Conservation (phyloP, 1,140 invertebrate genomes). For the Lanistes nyassanus region DNA sequence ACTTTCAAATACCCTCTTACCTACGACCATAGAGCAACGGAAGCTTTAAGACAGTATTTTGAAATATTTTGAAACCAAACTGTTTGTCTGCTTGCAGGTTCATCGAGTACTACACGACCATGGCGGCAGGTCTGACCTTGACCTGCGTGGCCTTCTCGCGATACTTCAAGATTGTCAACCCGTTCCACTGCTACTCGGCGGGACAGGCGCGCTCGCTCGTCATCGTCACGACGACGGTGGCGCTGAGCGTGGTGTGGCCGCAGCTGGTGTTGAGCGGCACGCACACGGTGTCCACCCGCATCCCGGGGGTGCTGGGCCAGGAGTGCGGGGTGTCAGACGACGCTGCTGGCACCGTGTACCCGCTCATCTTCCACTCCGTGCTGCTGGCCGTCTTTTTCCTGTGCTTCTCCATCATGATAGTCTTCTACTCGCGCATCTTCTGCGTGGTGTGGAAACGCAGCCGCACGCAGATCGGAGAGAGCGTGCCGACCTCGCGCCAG, state of each 20-base stretch:
- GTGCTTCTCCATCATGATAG: slow-evolving; percentile 23
- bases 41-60: too few species aligned
- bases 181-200: slow-evolving; percentile 19
- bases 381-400: slow-evolving; percentile 23
- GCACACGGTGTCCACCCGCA: slow-evolving; percentile 25
- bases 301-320: slow-evolving; percentile 22
- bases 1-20: too few species aligned
- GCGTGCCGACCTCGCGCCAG: neutral
- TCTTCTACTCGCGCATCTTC: slow-evolving; percentile 29
- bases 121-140: slow-evolving; percentile 24
- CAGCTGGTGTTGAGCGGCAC: slow-evolving; percentile 27
- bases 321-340: slow-evolving; percentile 29
- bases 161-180: slow-evolving; percentile 30
- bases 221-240: slow-evolving; percentile 22
- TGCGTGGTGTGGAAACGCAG: slow-evolving; percentile 26
- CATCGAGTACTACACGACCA: slow-evolving; percentile 14
- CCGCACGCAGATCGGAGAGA: slow-evolving; percentile 20
- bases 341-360: slow-evolving; percentile 14
- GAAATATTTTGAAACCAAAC: too few species aligned
- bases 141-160: slow-evolving; percentile 27
- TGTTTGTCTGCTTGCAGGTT: neutral
- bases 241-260: slow-evolving; percentile 27
- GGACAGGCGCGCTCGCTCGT: slow-evolving; percentile 26
- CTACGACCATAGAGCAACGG: too few species aligned
- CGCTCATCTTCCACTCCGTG: slow-evolving; percentile 26